These are phyloP conservation scores for Lampris incognitus DNA, from an alignment of 2,113 vertebrate species.

Conservation along the genomic window DNA sequence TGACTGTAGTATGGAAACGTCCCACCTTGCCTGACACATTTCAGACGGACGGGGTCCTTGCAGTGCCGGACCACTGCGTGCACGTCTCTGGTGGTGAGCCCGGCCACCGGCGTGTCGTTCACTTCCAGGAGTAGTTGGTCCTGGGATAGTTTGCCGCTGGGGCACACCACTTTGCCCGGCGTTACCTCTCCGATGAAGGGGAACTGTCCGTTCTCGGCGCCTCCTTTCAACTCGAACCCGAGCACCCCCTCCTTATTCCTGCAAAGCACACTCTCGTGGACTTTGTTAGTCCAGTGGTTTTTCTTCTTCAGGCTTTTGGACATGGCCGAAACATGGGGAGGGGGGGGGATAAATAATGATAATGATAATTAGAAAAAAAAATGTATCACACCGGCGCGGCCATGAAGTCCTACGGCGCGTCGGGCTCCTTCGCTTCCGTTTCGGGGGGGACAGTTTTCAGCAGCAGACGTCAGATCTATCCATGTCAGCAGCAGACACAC, in stretches of 20 bases:
- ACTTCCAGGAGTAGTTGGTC: constrained; percentile 95
- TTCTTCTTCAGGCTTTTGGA: constrained; percentile 96
- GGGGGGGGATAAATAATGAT: too few relatives aligned
- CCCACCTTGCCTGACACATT: constrained; percentile 97
- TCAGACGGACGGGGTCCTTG: constrained; percentile 94
- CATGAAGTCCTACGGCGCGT: constrained; percentile 48
- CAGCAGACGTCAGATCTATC: constrained; percentile 49
- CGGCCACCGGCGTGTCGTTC: constrained; percentile 96
- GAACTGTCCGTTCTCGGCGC: constrained; percentile 96
- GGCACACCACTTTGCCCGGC: constrained; percentile 86
- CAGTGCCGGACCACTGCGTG: constrained; percentile 95
- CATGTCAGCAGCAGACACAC: constrained; percentile 67
- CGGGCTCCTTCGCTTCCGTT: too few relatives aligned
- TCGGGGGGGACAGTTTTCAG: constrained; percentile 41
- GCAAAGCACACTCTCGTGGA: constrained; percentile 91
- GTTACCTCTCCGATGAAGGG: constrained; percentile 91
- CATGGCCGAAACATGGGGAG: constrained; percentile 82
- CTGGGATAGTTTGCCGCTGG: constrained; percentile 86
- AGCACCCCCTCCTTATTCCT: constrained; percentile 88
- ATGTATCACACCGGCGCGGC: constrained; percentile 61
- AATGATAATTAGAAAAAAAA: too few relatives aligned
- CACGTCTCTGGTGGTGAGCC: constrained; percentile 95
- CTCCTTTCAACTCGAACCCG: constrained; percentile 92
- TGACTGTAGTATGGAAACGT: constrained; percentile 1
- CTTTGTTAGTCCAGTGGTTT: constrained; percentile 97